Evolutionary conservation across 2,113 vertebrate species (phyloP), one percentile per base, ranked within the genome.

Genomic region (Cisticola juncidis): DNA sequence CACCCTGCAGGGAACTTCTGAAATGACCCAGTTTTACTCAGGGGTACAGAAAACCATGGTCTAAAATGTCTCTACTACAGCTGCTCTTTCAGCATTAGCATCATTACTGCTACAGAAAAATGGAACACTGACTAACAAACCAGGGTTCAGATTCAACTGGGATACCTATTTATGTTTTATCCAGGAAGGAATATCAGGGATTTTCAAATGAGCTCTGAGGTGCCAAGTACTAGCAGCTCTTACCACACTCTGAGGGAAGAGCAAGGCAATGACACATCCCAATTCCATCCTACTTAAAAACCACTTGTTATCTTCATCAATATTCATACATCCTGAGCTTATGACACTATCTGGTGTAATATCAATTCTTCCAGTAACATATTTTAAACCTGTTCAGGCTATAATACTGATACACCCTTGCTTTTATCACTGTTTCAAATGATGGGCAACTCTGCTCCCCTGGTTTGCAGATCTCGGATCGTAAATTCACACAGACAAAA

Each of bases 381-480:
- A n/a, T 35, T 24, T 80, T 66, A 33, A 86, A 57, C 16, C 31
- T 53, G 3, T 54, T 36, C 45, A 58, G 45, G 31, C 62, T 7
- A 1, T 3, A 47, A 53, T 23, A 29, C 6, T 12, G 7, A 6
- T 26, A 56, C 5, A 19, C 7, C 21, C 48, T 42, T 35, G 13
- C 8, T 31, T 88, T 72, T 36, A 20, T 7, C 45, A 9, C 53
- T 31, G n/a, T 19, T 35, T 9, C 36, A 44, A 69, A 36, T 0
- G 5, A 62, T 2, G 33, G 45, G 12, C 62, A 92, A 8, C 45
- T 28, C 5, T 5, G 12, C 54, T 38, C 25, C 40, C 22, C 25
- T 23, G 20, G 2, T 50, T 69, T 42, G 69, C 28, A 83, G 68
- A 2, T 8, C 60, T 31, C 0, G 0, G 38, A 38, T 47, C 6